Evolutionary conservation across 2,888 invertebrate species (phyloP).

Genomic region (Melipona beecheii): DNA sequence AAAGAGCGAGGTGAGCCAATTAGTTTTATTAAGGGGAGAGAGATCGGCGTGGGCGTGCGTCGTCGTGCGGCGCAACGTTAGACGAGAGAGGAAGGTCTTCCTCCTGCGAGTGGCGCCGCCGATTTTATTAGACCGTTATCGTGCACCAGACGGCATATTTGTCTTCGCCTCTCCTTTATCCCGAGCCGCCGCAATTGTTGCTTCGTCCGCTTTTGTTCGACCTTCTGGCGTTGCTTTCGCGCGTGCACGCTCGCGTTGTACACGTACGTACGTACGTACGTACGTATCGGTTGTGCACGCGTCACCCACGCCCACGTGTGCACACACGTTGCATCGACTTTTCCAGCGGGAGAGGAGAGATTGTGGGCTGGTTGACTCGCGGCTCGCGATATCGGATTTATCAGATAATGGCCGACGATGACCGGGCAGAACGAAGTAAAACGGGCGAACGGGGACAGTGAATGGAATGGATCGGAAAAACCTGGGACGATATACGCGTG

Average conservation of each 20-base stretch:
- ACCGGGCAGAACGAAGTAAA: constrained; percentile 29
- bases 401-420: constrained; percentile 49
- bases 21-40: constrained; percentile 72
- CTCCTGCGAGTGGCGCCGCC: constrained; percentile 32
- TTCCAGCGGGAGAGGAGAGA: constrained; percentile 17
- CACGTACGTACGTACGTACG: not conserved
- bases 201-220: constrained; percentile 30
- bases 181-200: constrained; percentile 43
- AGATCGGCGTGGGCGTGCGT: constrained; percentile 49
- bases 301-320: not conserved
- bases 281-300: not conserved
- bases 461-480: constrained; percentile 25
- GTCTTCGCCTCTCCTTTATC: constrained; percentile 65
- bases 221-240: constrained; percentile 26
- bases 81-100: constrained; percentile 29
- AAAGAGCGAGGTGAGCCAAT: constrained; percentile 65
- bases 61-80: constrained; percentile 38
- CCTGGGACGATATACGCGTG: not conserved
- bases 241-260: not conserved
- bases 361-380: constrained; percentile 19
- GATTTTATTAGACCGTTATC: constrained; percentile 77
- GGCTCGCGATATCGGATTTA: constrained; percentile 38
- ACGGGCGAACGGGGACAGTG: not conserved
- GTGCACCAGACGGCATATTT: constrained; percentile 70
- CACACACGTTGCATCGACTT: not conserved